Base-by-base conservation (phyloP, 2,888 invertebrate species). In the Chymomyza procnemis region DNA sequence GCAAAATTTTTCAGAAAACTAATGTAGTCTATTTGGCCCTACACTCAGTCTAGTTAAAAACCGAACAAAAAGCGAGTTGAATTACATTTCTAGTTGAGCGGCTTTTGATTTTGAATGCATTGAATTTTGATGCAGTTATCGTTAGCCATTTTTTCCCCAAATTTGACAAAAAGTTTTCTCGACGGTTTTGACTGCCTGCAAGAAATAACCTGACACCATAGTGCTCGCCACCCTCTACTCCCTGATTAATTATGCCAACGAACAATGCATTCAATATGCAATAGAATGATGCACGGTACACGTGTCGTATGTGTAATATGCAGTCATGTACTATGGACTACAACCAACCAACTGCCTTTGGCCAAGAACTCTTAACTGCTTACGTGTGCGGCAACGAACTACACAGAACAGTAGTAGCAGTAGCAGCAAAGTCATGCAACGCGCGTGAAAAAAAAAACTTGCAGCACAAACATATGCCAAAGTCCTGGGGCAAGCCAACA, bases 41-140 rank as follows among this genome's bases (percentile, higher is more conserved):
- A 6, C 6, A 26, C 6, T 6, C 4, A 26, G 26, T 4, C 0
- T 26, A 26, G n/a, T 26, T 1, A 26, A 26, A 26, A 26, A 26
- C 8, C 4, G 26, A 6, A 26, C 4, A 26, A 26, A 26, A 26
- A 26, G 47, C 57, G 46, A 66, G 57, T 57, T 69, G 64, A 66
- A 66, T 66, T 71, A 67, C 55, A 71, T 70, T 74, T 72, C 41
- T 19, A 66, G 62, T 22, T 56, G 67, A 71, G 46, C 59, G 61
- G 22, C 67, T 73, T 77, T 79, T 75, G 74, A 71, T 71, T 79
- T 77, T 69, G 58, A 64, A 81, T 81, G 69, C 75, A 75, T 74
- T 71, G 73, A 70, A 74, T 70, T 75, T 72, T 67, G 67, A 68
- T 72, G 64, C 58, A 41, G 34, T 41, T 41, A 41, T 12, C 34